Evolutionary conservation across 2,888 invertebrate genomes (phyloP), one percentile per base, ranked within the genome.

Genomic region (Euplagia quadripunctaria): DNA sequence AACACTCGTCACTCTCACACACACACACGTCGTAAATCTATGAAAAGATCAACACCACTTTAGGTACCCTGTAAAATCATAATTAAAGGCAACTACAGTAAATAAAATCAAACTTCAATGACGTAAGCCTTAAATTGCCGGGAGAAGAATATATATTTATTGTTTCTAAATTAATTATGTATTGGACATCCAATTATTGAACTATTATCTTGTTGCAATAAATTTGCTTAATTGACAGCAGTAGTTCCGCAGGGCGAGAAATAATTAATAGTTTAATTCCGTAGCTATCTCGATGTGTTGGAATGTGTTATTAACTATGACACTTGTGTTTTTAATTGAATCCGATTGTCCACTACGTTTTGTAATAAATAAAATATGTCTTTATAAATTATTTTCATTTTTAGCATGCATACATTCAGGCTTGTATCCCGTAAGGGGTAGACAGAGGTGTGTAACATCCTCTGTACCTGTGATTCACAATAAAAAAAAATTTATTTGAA

Each of bases 161-260:
- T 72, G 64, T 72, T 64, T 43, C 11, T 14, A 71, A 64, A 77
- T 79, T 75, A 71, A 75, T 79, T 76, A 42, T 55, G 49, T 52
- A 78, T 71, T 82, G 81, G 78, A 82, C 81, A 82, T 82, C 78
- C 84, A 84, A 85, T 88, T 85, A 87, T 83, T 83, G 78, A 76
- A 79, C 67, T 82, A 83, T 84, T 87, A 83, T 80, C 72, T 64
- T 64, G 16, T 71, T 72, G 70, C 83, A 79, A 86, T 89, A 87
- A 88, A 89, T 89, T 79, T 78, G 72, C 81, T 73, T 86, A 86
- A 86, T 87, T 85, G 88, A 87, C 87, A 84, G 79, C 76, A 72
- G 64, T 72, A 72, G 79, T 82, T 74, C 80, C 82, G 72, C 68
- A 80, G 80, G 82, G 85, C 82, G 82, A 81, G 78, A 79, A 77